Evolutionary conservation across 1,140 invertebrate species (phyloP).

Genomic region (Lethrus apterus): DNA sequence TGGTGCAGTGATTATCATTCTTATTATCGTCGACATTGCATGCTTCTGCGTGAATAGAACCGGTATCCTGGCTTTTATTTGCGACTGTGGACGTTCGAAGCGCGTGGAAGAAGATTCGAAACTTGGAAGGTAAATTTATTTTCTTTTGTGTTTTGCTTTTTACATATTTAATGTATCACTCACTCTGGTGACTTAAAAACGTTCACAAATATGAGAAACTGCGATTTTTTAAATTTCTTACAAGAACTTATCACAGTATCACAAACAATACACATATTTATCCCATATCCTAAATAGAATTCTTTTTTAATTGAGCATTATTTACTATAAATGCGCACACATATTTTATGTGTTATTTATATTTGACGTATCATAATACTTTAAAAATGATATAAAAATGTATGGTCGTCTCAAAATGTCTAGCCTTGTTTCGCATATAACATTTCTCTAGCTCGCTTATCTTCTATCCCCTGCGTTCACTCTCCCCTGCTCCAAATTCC

Average conservation of each 20-base stretch:
- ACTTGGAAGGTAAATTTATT: slow-evolving; percentile 61
- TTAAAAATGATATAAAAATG: no score
- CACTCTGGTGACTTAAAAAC: background rate
- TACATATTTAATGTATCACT: background rate
- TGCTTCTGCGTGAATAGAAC: slow-evolving; percentile 62
- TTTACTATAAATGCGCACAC: no score
- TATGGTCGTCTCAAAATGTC: no score
- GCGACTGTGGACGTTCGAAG: slow-evolving; percentile 53
- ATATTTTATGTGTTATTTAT: no score
- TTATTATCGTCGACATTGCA: slow-evolving; percentile 70
- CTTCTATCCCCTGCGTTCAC: no score
- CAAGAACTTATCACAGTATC: background rate
- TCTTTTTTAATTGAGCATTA: no score
- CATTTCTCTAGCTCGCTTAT: no score
- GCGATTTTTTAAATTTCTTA: background rate
- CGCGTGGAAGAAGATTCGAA: slow-evolving; percentile 70
- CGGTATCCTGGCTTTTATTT: slow-evolving; percentile 66
- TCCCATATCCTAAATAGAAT: no score
- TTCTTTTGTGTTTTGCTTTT: background rate
- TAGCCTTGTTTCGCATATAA: no score
- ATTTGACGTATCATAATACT: no score
- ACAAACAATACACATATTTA: background rate
- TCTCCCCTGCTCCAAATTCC: no score
- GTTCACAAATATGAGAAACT: background rate
- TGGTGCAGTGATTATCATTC: slow-evolving; percentile 60